Percentiles rank a stretch among this genome's conserved stretches.
Conservation (phyloP, 2,888 invertebrate genomes). For the Tiliacea citrago region DNA sequence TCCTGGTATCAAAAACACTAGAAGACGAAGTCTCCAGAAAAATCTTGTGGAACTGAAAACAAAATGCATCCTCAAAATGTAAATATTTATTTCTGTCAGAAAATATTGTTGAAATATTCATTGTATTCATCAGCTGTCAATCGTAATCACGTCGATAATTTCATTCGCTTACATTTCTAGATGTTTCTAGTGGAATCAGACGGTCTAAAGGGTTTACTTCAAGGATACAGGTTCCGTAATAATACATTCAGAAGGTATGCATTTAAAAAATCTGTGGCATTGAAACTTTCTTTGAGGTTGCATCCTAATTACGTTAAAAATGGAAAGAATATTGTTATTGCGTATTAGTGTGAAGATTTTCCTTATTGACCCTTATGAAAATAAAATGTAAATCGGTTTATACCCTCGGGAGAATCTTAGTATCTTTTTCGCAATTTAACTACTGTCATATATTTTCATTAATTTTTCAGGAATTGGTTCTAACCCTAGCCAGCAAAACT, state of each 20-base stretch:
- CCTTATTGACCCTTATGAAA: not conserved
- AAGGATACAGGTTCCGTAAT: not conserved
- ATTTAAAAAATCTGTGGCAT: not conserved
- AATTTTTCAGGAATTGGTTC: not conserved
- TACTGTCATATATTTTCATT: not conserved
- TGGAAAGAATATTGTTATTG: not conserved
- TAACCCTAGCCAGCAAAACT: not conserved
- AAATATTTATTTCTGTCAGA: conserved; percentile 1
- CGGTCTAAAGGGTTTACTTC: not conserved
- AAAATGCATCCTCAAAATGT: conserved; percentile 12
- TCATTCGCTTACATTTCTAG: conserved; percentile 23
- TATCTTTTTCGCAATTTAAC: not conserved
- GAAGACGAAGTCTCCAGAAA: conserved; percentile 28
- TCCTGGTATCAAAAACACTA: not conserved
- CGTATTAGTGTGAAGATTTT: too few species aligned
- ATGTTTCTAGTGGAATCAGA: not conserved
- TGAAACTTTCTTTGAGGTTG: not conserved
- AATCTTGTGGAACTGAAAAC: not conserved
- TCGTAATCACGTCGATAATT: not conserved
- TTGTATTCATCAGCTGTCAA: conserved; percentile 25
- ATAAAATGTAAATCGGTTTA: not conserved
- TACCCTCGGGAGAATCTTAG: not conserved
- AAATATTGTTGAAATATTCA: conserved; percentile 37
- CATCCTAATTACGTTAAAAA: not conserved
- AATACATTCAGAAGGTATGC: conserved; percentile 8